Evolutionary conservation across 2,113 vertebrate species (phyloP), one percentile per base, ranked within the genome.

Genomic region (Forbesichthys agassizii): DNA sequence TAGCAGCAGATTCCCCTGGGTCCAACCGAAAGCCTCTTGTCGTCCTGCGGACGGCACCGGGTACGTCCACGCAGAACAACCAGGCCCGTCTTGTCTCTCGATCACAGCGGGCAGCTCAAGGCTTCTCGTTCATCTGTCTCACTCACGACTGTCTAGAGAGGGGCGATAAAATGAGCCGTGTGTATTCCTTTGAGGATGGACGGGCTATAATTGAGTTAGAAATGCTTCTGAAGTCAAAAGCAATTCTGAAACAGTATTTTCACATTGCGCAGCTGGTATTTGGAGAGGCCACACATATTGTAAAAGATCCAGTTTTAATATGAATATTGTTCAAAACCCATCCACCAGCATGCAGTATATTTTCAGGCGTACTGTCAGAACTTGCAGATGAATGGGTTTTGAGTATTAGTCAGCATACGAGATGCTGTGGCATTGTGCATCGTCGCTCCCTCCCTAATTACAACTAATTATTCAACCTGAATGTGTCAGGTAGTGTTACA

Each of bases 91-190:
- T 64, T 68, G 3, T 82, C 42, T 76, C 33, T 9, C 11, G 8
- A 54, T 49, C 66, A 48, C 78, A 48, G 68, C 66, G 36, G 58
- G 49, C 33, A 55, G 58, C 71, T 33, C 49, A 20, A 64, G 75
- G 54, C 57, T 71, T 63, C 69, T 74, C 69, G 71, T 75, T 82
- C 80, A 71, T 84, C 69, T 70, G 54, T 85, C 74, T 81, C 69
- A 73, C 66, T 71, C 66, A 48, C 66, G 79, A 58, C 52, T 12
- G 14, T 63, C 75, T 79, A 64, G 9, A 55, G 36, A 47, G 63
- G 63, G 78, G 60, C 67, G 51, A 47, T 47, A 78, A 18, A 77
- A 66, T 77, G 60, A 66, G 56, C 33, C 74, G 48, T 2, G 8
- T 10, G 61, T 12, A 10, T 62, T 12, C 42, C 20, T 66, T 1